Evolutionary conservation across 2,888 invertebrate species (phyloP).

Genomic region (Limnephilus auricula): DNA sequence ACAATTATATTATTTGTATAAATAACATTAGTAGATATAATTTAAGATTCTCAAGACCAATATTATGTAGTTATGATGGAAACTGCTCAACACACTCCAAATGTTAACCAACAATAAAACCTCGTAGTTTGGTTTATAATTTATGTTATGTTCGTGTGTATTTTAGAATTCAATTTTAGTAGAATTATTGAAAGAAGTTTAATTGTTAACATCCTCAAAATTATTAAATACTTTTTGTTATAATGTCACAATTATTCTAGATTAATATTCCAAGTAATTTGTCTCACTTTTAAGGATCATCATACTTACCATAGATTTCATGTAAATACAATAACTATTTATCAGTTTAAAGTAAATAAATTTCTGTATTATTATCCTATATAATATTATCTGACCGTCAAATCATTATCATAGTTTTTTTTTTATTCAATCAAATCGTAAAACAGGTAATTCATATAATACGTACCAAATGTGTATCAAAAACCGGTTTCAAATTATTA

Average conservation of each 20-base stretch:
- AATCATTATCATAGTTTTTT: neutral
- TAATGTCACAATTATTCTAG: neutral
- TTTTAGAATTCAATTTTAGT: neutral
- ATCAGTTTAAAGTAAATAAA: neutral
- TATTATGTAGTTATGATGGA: neutral
- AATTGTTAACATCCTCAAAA: neutral
- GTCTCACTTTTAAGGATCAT: neutral
- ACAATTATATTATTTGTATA: neutral
- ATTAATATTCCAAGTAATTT: neutral
- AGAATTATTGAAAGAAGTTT: neutral
- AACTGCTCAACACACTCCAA: neutral
- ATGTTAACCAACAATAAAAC: neutral
- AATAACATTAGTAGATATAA: neutral
- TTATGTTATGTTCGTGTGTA: neutral
- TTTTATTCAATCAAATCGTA: neutral
- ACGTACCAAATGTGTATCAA: conserved; percentile 1
- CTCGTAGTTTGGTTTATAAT: neutral
- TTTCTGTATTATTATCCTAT: neutral
- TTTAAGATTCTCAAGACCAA: neutral
- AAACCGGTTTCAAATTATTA: conserved; percentile 34
- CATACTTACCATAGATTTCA: neutral
- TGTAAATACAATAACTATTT: neutral
- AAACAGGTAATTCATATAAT: too few relatives aligned
- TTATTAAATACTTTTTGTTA: neutral
- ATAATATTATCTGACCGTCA: neutral